Evolutionary conservation across 1,140 invertebrate species (phyloP).

Genomic region (Liolophura sinensis): DNA sequence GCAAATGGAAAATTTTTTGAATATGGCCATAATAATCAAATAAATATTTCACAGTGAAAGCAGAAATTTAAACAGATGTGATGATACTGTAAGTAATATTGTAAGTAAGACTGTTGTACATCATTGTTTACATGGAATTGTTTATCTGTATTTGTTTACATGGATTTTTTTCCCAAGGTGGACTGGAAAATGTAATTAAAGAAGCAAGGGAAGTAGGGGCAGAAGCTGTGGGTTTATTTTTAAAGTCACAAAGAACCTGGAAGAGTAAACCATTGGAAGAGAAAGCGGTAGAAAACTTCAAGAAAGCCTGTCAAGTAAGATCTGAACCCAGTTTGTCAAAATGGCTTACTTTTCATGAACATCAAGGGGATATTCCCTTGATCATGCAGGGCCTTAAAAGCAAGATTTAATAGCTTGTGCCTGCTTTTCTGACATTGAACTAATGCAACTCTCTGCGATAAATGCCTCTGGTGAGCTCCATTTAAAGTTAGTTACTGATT

Average conservation of each 20-base stretch:
- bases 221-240: slow-evolving; percentile 60
- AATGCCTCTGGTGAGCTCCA: too few species aligned
- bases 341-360: background rate
- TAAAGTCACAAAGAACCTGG: slow-evolving; percentile 61
- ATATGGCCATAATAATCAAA: too few species aligned
- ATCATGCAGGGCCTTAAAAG: background rate
- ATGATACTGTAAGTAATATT: background rate
- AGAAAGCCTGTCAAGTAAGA: slow-evolving; percentile 45
- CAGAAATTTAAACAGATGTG: background rate
- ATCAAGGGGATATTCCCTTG: background rate
- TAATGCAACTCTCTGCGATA: background rate
- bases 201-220: slow-evolving; percentile 56
- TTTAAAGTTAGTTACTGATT: too few species aligned
- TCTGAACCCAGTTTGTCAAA: background rate
- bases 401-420: background rate
- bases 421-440: background rate
- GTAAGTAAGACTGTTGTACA: background rate
- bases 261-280: slow-evolving; percentile 59
- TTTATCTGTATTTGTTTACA: background rate
- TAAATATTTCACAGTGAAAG: too few species aligned
- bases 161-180: slow-evolving; percentile 37
- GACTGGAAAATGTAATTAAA: slow-evolving; percentile 52
- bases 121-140: background rate
- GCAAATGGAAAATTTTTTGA: too few species aligned
- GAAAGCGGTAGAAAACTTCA: slow-evolving; percentile 54